phyloP scores from a whole-genome alignment of 1,140 invertebrate genomes.

The Hydropsyche tenuis region DNA sequence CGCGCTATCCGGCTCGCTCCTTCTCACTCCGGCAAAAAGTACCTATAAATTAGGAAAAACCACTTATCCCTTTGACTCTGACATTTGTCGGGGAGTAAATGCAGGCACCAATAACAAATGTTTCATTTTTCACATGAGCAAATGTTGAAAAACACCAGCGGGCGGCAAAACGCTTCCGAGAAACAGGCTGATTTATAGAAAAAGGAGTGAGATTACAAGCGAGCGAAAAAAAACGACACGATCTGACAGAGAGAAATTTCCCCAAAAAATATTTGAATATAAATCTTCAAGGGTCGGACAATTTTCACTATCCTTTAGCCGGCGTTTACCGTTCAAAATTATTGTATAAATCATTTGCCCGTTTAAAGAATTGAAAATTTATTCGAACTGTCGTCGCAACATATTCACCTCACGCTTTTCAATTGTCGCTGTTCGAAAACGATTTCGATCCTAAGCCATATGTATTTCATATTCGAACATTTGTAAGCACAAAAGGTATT shows the following conservation, averaged over 20 bases:
- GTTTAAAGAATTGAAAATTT: no score
- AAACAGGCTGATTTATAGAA: constrained; percentile 8
- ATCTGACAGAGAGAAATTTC: background rate
- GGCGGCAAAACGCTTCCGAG: constrained; percentile 1
- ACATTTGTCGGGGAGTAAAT: constrained; percentile 28
- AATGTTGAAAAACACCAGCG: constrained; percentile 23
- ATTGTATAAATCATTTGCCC: background rate
- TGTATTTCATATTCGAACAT: no score
- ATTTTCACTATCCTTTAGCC: background rate
- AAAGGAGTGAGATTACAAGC: constrained; percentile 17
- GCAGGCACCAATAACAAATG: constrained; percentile 31
- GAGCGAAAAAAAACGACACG: background rate
- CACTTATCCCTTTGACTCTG: constrained; percentile 32
- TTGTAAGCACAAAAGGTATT: no score
- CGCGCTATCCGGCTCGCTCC: background rate
- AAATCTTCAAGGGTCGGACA: constrained; percentile 1
- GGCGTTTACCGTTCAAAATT: background rate
- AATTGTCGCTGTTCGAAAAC: no score
- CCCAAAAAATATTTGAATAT: background rate
- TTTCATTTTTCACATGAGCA: constrained; percentile 29
- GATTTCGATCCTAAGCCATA: no score
- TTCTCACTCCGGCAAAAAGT: constrained; percentile 3
- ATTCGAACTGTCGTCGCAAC: no score
- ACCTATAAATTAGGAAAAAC: constrained; percentile 32
- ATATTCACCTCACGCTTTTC: no score